Evolutionary conservation across 2,797 vertebrate species (phyloP).

Genomic region (Sebastes trivittatus): DNA sequence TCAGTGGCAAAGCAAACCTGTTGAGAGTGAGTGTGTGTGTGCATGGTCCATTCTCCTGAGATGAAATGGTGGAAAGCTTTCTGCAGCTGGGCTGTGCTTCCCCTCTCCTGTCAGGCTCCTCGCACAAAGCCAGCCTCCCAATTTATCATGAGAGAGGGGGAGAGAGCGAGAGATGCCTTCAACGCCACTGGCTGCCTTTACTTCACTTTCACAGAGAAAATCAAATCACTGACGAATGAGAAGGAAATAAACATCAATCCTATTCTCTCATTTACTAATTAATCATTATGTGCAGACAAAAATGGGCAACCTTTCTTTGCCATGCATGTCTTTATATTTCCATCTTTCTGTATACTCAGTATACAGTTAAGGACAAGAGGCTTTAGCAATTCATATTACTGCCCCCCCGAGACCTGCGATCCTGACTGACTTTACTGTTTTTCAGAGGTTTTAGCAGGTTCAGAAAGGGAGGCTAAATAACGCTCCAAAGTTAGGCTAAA

Average conservation of each 20-base stretch:
- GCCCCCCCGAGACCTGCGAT: no score
- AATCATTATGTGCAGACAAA: background rate
- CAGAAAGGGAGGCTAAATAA: no score
- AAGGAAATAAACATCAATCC: background rate
- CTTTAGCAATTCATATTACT: background rate
- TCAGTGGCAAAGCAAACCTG: conserved; percentile 21
- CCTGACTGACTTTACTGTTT: no score
- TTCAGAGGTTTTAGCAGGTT: no score
- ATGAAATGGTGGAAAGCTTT: conserved; percentile 50
- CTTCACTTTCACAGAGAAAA: conserved; percentile 5
- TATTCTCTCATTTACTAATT: background rate
- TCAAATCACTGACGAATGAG: background rate
- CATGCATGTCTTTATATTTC: background rate
- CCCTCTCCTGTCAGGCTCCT: conserved; percentile 48
- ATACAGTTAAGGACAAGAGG: background rate
- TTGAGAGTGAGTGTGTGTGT: background rate
- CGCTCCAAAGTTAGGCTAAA: no score
- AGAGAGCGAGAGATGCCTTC: conserved; percentile 9
- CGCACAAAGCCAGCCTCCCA: conserved; percentile 70
- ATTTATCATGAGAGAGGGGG: conserved; percentile 51
- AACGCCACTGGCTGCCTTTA: conserved; percentile 55
- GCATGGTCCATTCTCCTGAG: conserved; percentile 25
- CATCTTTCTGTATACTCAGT: background rate
- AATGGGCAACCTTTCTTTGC: background rate
- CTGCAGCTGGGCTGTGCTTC: conserved; percentile 43